Evolutionary conservation across 2,888 invertebrate species (phyloP).

Genomic region (Trichogramma dendrolimi): DNA sequence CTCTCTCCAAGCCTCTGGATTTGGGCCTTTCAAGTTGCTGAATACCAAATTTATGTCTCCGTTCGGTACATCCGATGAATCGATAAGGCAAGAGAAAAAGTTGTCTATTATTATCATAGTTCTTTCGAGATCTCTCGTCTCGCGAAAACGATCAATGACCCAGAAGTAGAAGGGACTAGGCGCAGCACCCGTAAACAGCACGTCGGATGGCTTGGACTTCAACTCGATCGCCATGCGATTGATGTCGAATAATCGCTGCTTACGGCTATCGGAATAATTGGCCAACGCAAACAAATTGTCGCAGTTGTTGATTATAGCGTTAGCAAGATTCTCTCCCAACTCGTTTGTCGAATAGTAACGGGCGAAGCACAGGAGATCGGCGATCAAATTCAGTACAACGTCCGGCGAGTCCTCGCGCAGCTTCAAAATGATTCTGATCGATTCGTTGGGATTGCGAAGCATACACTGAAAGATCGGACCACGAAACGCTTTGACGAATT

Average conservation of each 20-base stretch:
- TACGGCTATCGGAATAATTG: constrained; percentile 32
- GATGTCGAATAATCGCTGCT: constrained; percentile 39
- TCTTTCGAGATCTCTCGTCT: constrained; percentile 30
- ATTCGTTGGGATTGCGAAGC: constrained; percentile 34
- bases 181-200: constrained; percentile 7
- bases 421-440: constrained; percentile 33
- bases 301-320: constrained; percentile 36
- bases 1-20: not conserved
- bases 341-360: constrained; percentile 33
- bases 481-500: constrained; percentile 45
- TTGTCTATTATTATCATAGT: constrained; percentile 38
- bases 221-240: constrained; percentile 38
- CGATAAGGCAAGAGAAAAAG: constrained; percentile 41
- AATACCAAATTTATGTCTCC: not conserved
- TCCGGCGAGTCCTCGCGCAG: constrained; percentile 34
- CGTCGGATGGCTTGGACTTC: constrained; percentile 33
- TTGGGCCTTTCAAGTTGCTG: not conserved
- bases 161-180: constrained; percentile 35
- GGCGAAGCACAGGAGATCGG: constrained; percentile 40
- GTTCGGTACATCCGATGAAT: constrained; percentile 28
- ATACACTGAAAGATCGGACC: constrained; percentile 39
- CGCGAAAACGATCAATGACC: constrained; percentile 38
- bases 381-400: constrained; percentile 38
- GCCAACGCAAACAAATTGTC: constrained; percentile 27
- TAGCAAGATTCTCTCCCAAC: constrained; percentile 28